Conservation (phyloP, 2,888 invertebrate species). For the Baronia brevicornis region DNA sequence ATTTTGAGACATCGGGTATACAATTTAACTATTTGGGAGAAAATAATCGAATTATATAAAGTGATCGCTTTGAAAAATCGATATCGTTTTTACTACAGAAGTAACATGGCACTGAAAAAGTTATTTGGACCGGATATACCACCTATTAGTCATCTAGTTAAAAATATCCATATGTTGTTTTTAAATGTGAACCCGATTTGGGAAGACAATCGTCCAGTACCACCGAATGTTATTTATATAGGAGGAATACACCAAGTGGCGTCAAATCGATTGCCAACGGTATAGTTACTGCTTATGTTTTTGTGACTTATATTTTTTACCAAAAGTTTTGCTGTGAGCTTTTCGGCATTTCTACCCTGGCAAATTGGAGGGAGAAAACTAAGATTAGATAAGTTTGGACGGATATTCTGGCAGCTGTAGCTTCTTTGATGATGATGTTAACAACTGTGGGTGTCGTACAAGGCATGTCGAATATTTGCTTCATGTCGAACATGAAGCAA, state of each 20-base stretch:
- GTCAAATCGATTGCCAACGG: slow-evolving; percentile 26
- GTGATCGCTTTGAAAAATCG: slow-evolving; percentile 13
- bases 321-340: background rate
- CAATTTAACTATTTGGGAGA: slow-evolving; percentile 33
- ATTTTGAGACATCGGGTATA: slow-evolving; percentile 21
- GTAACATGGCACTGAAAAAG: slow-evolving; percentile 19
- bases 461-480: too few relatives aligned
- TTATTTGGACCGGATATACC: slow-evolving; percentile 26
- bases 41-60: slow-evolving; percentile 24
- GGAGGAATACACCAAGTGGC: slow-evolving; percentile 31
- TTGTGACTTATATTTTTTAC: background rate
- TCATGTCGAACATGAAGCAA: too few relatives aligned
- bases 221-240: slow-evolving; percentile 31
- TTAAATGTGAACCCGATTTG: slow-evolving; percentile 32
- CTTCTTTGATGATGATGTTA: too few relatives aligned
- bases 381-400: background rate
- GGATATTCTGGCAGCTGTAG: too few relatives aligned
- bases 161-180: slow-evolving; percentile 33
- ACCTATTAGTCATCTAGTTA: slow-evolving; percentile 19
- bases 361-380: too few relatives aligned
- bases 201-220: slow-evolving; percentile 30
- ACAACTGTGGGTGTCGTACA: too few relatives aligned
- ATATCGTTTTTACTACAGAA: slow-evolving; percentile 5
- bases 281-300: too few relatives aligned
- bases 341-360: background rate